These are phyloP conservation scores for Prosapia bicincta DNA, from an alignment of 2,888 invertebrate species.

Conservation along the genomic window DNA sequence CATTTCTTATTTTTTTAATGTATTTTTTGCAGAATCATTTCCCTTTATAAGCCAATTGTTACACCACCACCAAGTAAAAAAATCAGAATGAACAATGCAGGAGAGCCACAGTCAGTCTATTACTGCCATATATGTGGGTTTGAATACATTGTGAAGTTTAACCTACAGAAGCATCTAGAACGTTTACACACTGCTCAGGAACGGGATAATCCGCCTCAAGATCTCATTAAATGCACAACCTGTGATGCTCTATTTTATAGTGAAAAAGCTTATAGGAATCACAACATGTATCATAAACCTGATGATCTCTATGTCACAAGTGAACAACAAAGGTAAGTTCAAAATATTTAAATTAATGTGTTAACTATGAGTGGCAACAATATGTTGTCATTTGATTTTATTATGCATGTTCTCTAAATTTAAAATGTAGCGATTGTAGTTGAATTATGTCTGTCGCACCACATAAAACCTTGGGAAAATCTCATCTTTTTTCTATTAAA, in stretches of 20 bases:
- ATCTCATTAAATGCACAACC: slow-evolving; percentile 59
- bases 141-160: slow-evolving; percentile 63
- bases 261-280: slow-evolving; percentile 60
- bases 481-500: no score
- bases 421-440: no score
- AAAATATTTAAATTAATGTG: no score
- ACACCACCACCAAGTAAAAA: slow-evolving; percentile 54
- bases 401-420: no score
- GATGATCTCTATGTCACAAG: slow-evolving; percentile 60
- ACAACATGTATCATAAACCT: slow-evolving; percentile 58
- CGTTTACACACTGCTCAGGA: slow-evolving; percentile 56
- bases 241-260: slow-evolving; percentile 64
- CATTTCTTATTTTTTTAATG: no score
- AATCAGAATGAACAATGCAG: slow-evolving; percentile 52
- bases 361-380: no score
- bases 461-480: no score
- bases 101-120: slow-evolving; percentile 52
- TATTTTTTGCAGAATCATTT: slow-evolving; percentile 45
- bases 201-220: slow-evolving; percentile 47
- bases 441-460: no score
- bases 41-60: slow-evolving; percentile 49
- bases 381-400: no score
- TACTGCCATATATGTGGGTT: slow-evolving; percentile 61
- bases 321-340: slow-evolving; percentile 50
- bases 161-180: slow-evolving; percentile 57